Evolutionary conservation across 2,113 vertebrate genomes (phyloP), one percentile per base, ranked within the genome.

Genomic region (Tachysurus vachellii): DNA sequence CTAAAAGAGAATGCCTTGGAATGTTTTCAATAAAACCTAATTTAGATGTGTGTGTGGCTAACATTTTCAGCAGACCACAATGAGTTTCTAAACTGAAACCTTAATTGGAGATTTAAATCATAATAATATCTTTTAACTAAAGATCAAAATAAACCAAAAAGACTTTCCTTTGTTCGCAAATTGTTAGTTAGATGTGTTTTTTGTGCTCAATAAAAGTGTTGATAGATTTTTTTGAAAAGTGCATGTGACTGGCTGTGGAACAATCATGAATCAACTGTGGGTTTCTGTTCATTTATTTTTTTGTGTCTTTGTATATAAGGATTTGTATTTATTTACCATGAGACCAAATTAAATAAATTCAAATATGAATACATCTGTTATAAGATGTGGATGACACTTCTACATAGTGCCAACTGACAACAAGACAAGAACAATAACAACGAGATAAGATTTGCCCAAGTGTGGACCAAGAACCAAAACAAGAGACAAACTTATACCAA

Each of bases 11-110:
- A 79, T 17, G 9, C 2, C 23, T 56, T 76, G 54, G 71, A 85
- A 85, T 76, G 54, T 75, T 14, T 61, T 76, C 83, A 2, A 76
- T 62, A 85, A 80, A 85, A 50, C 71, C 42, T 50, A 47, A 47
- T 76, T 85, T 54, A 59, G 53, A 59, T 54, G n/a, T 59, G 83
- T 70, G 7, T 50, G 68, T 61, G 83, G 36, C 9, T 61, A 19
- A 36, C 54, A 75, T 56, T 84, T 84, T 59, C 68, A 75, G n/a
- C 11, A 28, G 23, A 54, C 83, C 83, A 84, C 82, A 73, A 54
- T 56, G 47, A 57, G 66, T 57, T 36, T 11, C 70, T 76, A 75
- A 85, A 59, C 23, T 76, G 21, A 70, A 36, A 56, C 50, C 13
- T 59, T 57, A 73, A n/a, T 26, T 73, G n/a, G 31, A 7, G 56